A percentile compares a stretch with the other conserved stretches of the same genome.
These are phyloP conservation scores for Austrolebias charrua DNA, from an alignment of 2,797 vertebrate genomes.

Conservation along the genomic window DNA sequence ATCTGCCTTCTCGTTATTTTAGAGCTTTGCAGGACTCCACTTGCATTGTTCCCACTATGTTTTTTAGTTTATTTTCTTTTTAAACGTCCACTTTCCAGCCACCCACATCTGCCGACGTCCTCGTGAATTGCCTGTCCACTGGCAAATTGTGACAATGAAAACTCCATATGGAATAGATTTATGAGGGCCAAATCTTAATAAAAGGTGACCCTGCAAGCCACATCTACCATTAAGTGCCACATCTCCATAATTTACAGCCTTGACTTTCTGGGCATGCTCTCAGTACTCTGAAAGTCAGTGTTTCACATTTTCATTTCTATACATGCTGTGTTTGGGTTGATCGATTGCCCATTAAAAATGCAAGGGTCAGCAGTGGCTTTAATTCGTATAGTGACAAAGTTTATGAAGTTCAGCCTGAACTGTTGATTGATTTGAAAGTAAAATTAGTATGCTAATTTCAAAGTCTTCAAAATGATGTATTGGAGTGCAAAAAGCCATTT, in stretches of 20 bases:
- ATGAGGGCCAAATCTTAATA: constrained; percentile 68
- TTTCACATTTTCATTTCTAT: constrained; percentile 67
- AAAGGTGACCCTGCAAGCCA: constrained; percentile 68
- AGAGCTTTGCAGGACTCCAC: constrained; percentile 50
- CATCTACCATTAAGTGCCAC: constrained; percentile 58
- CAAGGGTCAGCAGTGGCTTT: constrained; percentile 56
- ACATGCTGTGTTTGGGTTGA: constrained; percentile 55
- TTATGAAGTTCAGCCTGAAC: constrained; percentile 36
- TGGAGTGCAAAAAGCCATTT: constrained; percentile 1
- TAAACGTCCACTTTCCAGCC: constrained; percentile 50
- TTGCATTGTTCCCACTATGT: constrained; percentile 8
- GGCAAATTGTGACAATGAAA: constrained; percentile 55
- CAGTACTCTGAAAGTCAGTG: constrained; percentile 49
- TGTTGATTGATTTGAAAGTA: constrained; percentile 48
- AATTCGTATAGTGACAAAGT: constrained; percentile 59
- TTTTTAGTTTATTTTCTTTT: constrained; percentile 15
- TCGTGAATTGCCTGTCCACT: constrained; percentile 45
- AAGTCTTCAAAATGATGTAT: constrained; percentile 15
- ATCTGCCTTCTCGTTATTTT: constrained; percentile 70
- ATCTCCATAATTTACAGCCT: constrained; percentile 64
- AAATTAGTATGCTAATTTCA: constrained; percentile 42
- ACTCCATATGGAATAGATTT: constrained; percentile 65
- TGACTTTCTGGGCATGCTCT: constrained; percentile 48
- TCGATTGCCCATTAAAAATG: constrained; percentile 61
- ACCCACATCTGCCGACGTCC: constrained; percentile 28